These are phyloP conservation scores for Noctua fimbriata DNA, from an alignment of 2,888 invertebrate species.

Conservation along the genomic window DNA sequence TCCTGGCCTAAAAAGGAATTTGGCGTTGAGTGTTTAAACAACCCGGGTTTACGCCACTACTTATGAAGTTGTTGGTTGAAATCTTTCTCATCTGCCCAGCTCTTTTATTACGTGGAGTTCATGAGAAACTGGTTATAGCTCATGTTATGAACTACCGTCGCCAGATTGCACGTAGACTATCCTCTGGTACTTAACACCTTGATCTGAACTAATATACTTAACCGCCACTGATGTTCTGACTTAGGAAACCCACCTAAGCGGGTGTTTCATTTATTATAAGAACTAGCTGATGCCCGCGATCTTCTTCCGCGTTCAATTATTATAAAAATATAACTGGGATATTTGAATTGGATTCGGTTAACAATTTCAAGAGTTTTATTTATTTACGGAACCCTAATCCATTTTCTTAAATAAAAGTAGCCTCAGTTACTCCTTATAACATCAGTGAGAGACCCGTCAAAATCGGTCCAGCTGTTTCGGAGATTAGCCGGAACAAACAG, in stretches of 20 bases:
- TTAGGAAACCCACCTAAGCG: background rate
- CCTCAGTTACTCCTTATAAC: too few species aligned
- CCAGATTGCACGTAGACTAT: background rate
- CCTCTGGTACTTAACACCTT: too few species aligned
- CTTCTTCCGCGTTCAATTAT: too few species aligned
- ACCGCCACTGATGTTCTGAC: background rate
- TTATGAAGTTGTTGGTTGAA: background rate
- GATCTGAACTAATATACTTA: background rate
- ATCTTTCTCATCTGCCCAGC: background rate
- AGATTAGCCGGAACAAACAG: too few species aligned
- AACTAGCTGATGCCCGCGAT: too few species aligned
- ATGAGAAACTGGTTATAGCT: background rate
- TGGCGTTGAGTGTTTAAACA: background rate
- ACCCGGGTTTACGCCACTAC: background rate
- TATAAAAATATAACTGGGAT: too few species aligned
- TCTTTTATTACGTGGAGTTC: background rate
- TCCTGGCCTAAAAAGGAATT: conserved; percentile 1
- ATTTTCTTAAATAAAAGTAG: too few species aligned
- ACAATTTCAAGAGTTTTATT: too few species aligned
- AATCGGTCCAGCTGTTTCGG: too few species aligned
- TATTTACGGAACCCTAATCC: too few species aligned
- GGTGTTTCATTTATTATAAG: background rate
- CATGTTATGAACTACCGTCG: background rate
- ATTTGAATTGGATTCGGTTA: too few species aligned
- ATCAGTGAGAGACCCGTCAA: too few species aligned